Evolutionary conservation across 2,888 invertebrate genomes (phyloP), one percentile per base, ranked within the genome.

Genomic region (Sylvicola fuscatus): DNA sequence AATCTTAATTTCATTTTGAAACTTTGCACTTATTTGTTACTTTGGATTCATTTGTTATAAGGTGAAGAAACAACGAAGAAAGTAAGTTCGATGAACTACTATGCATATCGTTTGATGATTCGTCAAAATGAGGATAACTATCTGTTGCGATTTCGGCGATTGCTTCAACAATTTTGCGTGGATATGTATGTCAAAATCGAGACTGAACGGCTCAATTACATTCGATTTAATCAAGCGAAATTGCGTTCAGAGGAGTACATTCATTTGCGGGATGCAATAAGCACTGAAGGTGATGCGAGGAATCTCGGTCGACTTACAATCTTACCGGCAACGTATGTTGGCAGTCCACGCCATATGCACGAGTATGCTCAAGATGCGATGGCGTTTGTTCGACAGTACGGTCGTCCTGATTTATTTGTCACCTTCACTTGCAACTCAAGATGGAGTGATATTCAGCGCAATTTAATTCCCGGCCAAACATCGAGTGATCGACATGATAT

Each of bases 181-280:
- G 53, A 57, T 39, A 45, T 47, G 46, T 55, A 50, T 43, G 50
- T 43, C 0, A 53, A 52, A 42, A 46, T 53, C 17, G 53, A 56
- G 41, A 44, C 40, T 7, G 47, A 54, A 39, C 44, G 49, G n/a
- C 37, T 56, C 10, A 27, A 31, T 10, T 56, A 38, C 38, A 40
- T 52, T 26, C 42, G 49, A 28, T 44, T 41, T 3, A 49, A 56
- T 37, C 51, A 56, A 40, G 27, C 14, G 2, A 46, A 49, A 35
- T 39, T 52, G 36, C 40, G 45, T 17, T 32, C 47, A 33, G 47
- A 48, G 40, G 38, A 42, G 40, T 43, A 54, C 44, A 40, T 46
- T 42, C 50, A 60, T 43, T 37, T 58, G 36, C 43, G 51, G 21
- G 49, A 52, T 43, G 49, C 50, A 5, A 37, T 49, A 11, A 29